These are phyloP conservation scores for Aradophagus sp. DNA, from an alignment of 1,140 invertebrate species.

Conservation along the genomic window DNA sequence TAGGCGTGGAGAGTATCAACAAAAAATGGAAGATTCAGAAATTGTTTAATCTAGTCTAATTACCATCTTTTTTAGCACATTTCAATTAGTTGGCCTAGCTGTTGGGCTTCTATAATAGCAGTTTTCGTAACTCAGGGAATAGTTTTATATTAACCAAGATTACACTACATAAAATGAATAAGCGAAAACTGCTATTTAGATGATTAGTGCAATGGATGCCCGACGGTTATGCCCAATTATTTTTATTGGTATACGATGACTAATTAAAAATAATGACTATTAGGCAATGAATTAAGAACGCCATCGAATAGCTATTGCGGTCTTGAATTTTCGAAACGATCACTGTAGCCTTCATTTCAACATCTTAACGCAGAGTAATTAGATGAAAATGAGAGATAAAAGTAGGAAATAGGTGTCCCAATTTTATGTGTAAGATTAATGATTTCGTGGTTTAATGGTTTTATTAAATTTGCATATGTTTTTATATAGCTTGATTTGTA, in stretches of 20 bases:
- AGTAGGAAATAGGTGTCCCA: no score
- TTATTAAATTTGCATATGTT: no score
- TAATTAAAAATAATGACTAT: neutral
- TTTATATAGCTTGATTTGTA: no score
- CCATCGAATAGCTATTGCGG: no score
- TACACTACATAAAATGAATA: constrained; percentile 22
- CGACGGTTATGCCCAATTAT: constrained; percentile 28
- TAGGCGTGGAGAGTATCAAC: neutral
- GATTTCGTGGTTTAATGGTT: no score
- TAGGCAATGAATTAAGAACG: neutral
- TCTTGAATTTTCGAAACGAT: neutral
- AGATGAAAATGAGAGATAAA: no score
- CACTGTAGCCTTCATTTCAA: constrained; percentile 19
- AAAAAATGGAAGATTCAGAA: constrained; percentile 64
- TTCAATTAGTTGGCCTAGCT: constrained; percentile 50
- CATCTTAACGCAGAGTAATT: constrained; percentile 8
- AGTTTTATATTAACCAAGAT: constrained; percentile 43
- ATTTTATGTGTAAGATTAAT: no score
- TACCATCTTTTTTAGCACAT: constrained; percentile 52
- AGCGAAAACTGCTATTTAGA: constrained; percentile 23
- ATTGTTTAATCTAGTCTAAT: constrained; percentile 73
- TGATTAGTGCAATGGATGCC: constrained; percentile 37
- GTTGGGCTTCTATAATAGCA: constrained; percentile 27
- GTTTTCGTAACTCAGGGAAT: constrained; percentile 50
- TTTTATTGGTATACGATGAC: constrained; percentile 23